These are phyloP conservation scores for Polia nebulosa DNA, from an alignment of 2,888 invertebrate genomes.

Conservation along the genomic window DNA sequence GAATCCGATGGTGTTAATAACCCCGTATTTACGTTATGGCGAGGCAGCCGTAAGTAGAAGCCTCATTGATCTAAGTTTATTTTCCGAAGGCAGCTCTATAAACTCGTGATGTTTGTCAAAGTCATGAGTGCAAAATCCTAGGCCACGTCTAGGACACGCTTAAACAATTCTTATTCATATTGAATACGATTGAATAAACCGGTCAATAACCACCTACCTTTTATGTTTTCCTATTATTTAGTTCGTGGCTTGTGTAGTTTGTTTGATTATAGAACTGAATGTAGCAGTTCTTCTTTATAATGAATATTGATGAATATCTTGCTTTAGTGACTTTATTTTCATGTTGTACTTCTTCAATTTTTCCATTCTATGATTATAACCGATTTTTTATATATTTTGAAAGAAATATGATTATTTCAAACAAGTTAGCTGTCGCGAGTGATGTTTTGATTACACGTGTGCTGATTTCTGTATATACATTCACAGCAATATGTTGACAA, in stretches of 20 bases:
- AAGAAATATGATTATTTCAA: background rate
- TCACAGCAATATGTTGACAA: constrained; percentile 30
- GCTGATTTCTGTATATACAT: constrained; percentile 36
- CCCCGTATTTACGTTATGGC: constrained; percentile 24
- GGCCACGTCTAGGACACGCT: constrained; percentile 64
- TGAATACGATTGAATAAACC: constrained; percentile 68
- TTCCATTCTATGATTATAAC: background rate
- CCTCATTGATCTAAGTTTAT: constrained; percentile 45
- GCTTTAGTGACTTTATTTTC: background rate
- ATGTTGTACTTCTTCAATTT: background rate
- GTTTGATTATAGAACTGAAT: constrained; percentile 26
- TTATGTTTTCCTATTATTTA: constrained; percentile 74
- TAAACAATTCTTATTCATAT: constrained; percentile 69
- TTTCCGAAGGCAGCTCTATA: constrained; percentile 50
- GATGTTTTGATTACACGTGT: constrained; percentile 41
- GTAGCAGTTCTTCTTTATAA: constrained; percentile 26
- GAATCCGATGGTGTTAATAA: constrained; percentile 17
- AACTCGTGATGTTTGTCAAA: constrained; percentile 72
- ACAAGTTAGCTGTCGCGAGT: background rate
- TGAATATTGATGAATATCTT: background rate
- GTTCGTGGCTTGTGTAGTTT: constrained; percentile 29
- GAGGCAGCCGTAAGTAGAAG: constrained; percentile 3
- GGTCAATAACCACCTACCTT: constrained; percentile 68
- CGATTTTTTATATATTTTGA: background rate
- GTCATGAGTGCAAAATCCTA: constrained; percentile 74